Evolutionary conservation across 1,140 invertebrate genomes (phyloP).

Genomic region (Carposina sasakii): DNA sequence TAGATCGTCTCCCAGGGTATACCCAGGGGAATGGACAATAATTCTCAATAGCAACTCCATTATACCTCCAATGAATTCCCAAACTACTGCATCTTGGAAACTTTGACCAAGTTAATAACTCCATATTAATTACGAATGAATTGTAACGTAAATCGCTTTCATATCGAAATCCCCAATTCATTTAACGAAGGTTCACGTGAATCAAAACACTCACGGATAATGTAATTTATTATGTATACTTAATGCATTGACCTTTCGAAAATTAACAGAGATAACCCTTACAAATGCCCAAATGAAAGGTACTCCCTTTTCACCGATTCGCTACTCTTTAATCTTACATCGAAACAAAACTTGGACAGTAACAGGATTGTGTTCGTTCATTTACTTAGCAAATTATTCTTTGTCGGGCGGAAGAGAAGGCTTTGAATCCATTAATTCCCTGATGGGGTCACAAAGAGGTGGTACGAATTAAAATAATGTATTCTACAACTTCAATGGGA

Average conservation of each 20-base stretch:
- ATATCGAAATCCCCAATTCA: too few species aligned
- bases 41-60: constrained; percentile 57
- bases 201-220: too few species aligned
- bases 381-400: constrained; percentile 73
- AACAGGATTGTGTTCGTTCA: constrained; percentile 66
- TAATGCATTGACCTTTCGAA: constrained; percentile 61
- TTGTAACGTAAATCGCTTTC: too few species aligned
- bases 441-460: constrained; percentile 70
- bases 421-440: constrained; percentile 70
- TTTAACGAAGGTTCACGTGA: too few species aligned
- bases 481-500: constrained; percentile 68
- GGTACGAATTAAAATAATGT: constrained; percentile 71
- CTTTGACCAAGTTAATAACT: too few species aligned
- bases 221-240: constrained; percentile 53
- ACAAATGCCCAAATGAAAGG: constrained; percentile 57
- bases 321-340: constrained; percentile 68
- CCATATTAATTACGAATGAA: too few species aligned
- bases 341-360: constrained; percentile 64
- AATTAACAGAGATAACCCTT: constrained; percentile 64
- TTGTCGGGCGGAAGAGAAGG: constrained; percentile 68
- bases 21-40: constrained; percentile 63
- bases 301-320: constrained; percentile 56
- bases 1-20: too few species aligned
- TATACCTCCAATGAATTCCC: constrained; percentile 56
- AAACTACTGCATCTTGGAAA: background rate